Base-by-base conservation (phyloP, 1,140 invertebrate genomes). In the Aethina tumida region DNA sequence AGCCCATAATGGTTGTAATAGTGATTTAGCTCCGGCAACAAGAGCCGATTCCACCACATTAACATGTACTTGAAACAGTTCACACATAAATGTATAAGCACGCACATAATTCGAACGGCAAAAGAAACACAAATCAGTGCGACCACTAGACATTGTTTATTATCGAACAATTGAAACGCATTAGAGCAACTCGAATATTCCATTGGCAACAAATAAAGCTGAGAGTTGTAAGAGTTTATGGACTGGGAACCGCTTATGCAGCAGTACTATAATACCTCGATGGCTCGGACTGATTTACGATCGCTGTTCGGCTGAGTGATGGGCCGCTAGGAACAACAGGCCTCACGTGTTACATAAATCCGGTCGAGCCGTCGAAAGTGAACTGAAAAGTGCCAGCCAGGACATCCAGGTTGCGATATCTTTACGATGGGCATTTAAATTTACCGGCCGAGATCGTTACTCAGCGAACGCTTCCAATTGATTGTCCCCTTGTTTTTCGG, bases 311-410 rank as follows among this genome's bases (percentile, higher is more conserved):
- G 45, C 44, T 56, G 54, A 56, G 39, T 54, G 54, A 56, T 56
- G 52, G 50, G 15, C 49, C 47, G 52, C 54, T 41, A 52, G 47
- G 43, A 56, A 56, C 54, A 56, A 56, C 54, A 56, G 50, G 47
- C 47, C 52, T 50, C 50, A 54, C 49, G 52, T 53, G 52, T 53
- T 54, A 43, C 45, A 56, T 56, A 56, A 56, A 56, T 56, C 41
- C 50, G 43, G 38, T 25, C 20, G 18, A 14, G 35, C 35, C 30
- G 41, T 38, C 41, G 35, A 36, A 32, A 31, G n/a, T 28, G 5
- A 10, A 12, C 26, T 28, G n/a, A n/a, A n/a, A n/a, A n/a, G n/a
- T n/a, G n/a, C n/a, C n/a, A n/a, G n/a, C n/a, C n/a, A n/a, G n/a
- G n/a, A n/a, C n/a, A n/a, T n/a, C n/a, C n/a, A n/a, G n/a, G n/a